These are phyloP conservation scores for Lycophotia porphyrea DNA, from an alignment of 2,888 invertebrate genomes.

Conservation along the genomic window DNA sequence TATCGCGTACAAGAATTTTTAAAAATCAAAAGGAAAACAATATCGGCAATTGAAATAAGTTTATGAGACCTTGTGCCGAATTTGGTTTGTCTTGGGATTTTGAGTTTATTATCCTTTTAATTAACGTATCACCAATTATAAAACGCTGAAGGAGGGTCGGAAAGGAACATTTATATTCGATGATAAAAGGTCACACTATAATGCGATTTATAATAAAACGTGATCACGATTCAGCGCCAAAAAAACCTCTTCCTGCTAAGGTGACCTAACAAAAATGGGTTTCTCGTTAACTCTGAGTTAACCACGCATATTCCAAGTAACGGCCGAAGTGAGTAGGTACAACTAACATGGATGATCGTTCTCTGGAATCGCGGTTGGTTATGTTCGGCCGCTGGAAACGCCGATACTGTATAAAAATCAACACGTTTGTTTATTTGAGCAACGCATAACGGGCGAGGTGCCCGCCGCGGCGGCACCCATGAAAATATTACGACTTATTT, in stretches of 20 bases:
- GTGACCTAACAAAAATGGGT: conserved; percentile 31
- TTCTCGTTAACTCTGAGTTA: conserved; percentile 48
- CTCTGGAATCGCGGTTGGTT: conserved; percentile 77
- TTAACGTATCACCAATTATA: neutral
- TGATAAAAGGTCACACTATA: neutral
- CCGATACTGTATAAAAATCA: conserved; percentile 87
- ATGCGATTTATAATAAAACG: neutral
- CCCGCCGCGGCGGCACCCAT: conserved; percentile 86
- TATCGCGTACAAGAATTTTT: neutral
- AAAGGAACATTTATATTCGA: neutral
- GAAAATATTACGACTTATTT: conserved; percentile 89
- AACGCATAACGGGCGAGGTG: conserved; percentile 83
- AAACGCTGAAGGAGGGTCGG: neutral
- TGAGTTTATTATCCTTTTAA: neutral
- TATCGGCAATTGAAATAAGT: neutral
- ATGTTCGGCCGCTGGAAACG: conserved; percentile 75
- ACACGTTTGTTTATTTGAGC: conserved; percentile 87
- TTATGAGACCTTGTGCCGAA: neutral
- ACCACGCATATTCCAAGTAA: conserved; percentile 54
- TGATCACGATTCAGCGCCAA: conserved; percentile 27
- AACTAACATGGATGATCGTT: conserved; percentile 69
- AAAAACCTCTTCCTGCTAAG: conserved; percentile 23
- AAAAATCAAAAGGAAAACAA: neutral
- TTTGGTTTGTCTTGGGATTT: neutral
- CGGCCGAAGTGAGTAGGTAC: conserved; percentile 53